Evolutionary conservation across 92 coral and sea anemone genomes (phyloP), one percentile per base, ranked within the genome.

Genomic region (Scolanthus callimorphus): DNA sequence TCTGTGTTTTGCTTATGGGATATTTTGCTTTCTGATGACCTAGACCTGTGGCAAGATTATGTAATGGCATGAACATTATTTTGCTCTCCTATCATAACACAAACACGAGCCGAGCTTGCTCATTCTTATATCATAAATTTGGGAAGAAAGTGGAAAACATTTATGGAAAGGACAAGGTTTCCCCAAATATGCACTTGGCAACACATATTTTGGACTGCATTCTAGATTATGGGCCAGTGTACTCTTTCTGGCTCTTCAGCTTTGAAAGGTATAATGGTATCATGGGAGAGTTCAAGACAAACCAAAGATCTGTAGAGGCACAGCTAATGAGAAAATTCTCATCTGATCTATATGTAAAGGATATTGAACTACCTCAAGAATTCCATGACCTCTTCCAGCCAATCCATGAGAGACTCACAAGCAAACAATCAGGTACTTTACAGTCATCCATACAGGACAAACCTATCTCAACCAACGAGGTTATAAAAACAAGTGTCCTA

Each of bases 161-260:
- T 20, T 80, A 85, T 66, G 95, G 81, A 3, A 84, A 65, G 27
- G 51, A 60, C 43, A 67, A 26, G 3, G 82, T 72, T 29, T 80
- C 78, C 49, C 88, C 81, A 8, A 85, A 85, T n/a, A 85, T 85
- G 81, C 91, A 84, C 50, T 80, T 84, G 3, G 67, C 72, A 15
- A 73, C 66, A 0, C 95, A 85, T 29, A 52, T 85, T 17, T 29
- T 70, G 20, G 94, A 85, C 17, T 75, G 84, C 17, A 62, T 76
- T n/a, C 15, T 74, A 9, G 84, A 85, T n/a, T 75, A 17, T 74
- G 87, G 83, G 0, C 87, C 92, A 11, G 80, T 85, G 2, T 80
- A 85, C 38, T 60, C 84, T 10, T 85, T 80, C 39, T 85, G 81
- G 94, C 29, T 79, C 15, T 85, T 83, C 24, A 77, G 84, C 38